phyloP scores from a whole-genome alignment of 2,797 vertebrate species.

The Darevskia nairensis region DNA sequence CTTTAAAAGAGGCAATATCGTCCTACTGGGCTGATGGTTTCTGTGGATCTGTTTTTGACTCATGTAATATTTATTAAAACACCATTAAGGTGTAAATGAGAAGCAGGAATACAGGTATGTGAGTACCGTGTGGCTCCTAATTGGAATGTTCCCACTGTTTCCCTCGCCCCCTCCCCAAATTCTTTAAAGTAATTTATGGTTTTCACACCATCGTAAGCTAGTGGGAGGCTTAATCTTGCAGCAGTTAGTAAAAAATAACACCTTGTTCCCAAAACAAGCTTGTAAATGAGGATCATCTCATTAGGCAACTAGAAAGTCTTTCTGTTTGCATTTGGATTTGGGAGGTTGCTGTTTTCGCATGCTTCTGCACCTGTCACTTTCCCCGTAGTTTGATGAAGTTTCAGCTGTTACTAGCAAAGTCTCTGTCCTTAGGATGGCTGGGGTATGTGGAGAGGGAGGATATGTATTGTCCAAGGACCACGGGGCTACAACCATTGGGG shows the following conservation, averaged over 20 bases:
- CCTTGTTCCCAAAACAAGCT: constrained; percentile 40
- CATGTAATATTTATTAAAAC: constrained; percentile 66
- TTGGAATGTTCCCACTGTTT: constrained; percentile 69
- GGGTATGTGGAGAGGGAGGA: too few species aligned
- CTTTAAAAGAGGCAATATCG: constrained; percentile 51
- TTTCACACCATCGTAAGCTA: constrained; percentile 54
- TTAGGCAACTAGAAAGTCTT: constrained; percentile 27
- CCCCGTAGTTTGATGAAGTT: not conserved
- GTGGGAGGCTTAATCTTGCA: constrained; percentile 53
- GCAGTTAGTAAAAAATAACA: constrained; percentile 51
- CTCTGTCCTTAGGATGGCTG: not conserved
- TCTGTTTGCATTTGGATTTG: constrained; percentile 35
- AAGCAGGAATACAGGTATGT: constrained; percentile 49
- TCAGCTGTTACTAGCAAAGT: not conserved
- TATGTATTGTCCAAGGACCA: not conserved
- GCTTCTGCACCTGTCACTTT: constrained; percentile 15
- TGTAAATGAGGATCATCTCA: constrained; percentile 46
- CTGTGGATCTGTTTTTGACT: constrained; percentile 51
- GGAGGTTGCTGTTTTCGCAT: constrained; percentile 12
- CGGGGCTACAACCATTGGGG: not conserved
- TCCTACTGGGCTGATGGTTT: constrained; percentile 35
- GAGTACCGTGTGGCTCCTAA: constrained; percentile 52
- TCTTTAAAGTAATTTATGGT: constrained; percentile 59
- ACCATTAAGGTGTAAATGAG: constrained; percentile 66
- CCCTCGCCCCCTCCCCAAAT: constrained; percentile 47